Percentiles rank a stretch among this genome's conserved stretches.
Evolutionary conservation across 2,113 vertebrate species (phyloP).

Genomic region (Hylia prasina): DNA sequence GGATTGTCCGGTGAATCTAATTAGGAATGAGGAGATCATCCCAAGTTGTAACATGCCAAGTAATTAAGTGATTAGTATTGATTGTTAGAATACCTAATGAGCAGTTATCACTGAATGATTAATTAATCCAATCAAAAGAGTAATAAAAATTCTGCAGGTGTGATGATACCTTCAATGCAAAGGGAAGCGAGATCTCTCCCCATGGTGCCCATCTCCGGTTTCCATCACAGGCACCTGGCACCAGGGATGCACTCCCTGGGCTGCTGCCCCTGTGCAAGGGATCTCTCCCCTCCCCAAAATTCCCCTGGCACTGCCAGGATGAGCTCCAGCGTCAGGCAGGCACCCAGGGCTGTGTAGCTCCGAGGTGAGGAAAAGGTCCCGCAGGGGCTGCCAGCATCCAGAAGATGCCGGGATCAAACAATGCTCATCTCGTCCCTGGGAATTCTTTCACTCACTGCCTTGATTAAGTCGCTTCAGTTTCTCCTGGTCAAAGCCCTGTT

Average conservation of each 20-base stretch:
- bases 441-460: background rate
- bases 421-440: background rate
- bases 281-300: background rate
- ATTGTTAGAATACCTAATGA: constrained; percentile 55
- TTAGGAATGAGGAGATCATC: constrained; percentile 43
- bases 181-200: background rate
- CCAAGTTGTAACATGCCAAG: background rate
- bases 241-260: background rate
- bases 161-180: background rate
- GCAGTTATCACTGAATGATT: constrained; percentile 56
- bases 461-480: constrained; percentile 1
- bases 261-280: background rate
- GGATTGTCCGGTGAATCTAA: constrained; percentile 34
- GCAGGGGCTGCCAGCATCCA: background rate
- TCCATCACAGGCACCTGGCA: background rate
- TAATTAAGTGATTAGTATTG: constrained; percentile 72
- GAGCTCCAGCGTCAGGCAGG: background rate
- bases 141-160: constrained; percentile 43
- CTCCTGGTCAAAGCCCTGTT: background rate
- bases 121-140: constrained; percentile 57
- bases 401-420: background rate
- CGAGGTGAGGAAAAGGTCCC: background rate
- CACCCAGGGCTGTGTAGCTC: background rate
- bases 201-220: fast-evolving
- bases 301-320: background rate